phyloP scores from a whole-genome alignment of 2,113 vertebrate species.

The Eira barbara region DNA sequence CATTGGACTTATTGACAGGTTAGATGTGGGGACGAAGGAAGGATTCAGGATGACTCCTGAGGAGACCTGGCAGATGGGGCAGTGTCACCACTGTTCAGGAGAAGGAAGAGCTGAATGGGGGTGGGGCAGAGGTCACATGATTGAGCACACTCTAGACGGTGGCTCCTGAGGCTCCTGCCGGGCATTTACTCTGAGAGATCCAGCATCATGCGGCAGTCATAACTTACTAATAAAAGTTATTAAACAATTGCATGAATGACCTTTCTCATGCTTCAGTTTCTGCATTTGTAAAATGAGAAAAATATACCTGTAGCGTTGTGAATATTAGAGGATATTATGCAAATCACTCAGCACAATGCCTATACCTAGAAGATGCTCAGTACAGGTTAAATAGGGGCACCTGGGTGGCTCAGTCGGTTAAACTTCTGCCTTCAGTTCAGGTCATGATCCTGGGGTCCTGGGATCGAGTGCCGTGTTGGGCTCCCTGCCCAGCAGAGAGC shows the following conservation, averaged over 20 bases:
- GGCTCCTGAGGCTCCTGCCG: not conserved
- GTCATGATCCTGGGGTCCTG: not conserved
- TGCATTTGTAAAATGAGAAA: not conserved
- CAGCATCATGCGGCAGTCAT: not conserved
- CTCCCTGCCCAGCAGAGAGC: not conserved
- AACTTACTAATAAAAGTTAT: not conserved
- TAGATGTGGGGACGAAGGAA: not conserved
- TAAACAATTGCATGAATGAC: not conserved
- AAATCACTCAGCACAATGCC: not conserved
- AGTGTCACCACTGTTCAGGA: not conserved
- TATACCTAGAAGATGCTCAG: not conserved
- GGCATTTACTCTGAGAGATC: not conserved
- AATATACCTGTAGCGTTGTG: not conserved
- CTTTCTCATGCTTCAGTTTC: not conserved
- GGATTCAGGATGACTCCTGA: not conserved
- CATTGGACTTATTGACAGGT: not conserved
- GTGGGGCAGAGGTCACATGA: not conserved
- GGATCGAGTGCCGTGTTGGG: not conserved
- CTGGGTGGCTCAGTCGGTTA: not conserved
- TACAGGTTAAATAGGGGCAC: not conserved
- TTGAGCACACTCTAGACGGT: not conserved
- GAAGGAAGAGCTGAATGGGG: not conserved
- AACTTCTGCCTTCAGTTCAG: not conserved
- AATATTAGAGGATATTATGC: not conserved
- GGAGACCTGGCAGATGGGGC: not conserved